Conservation (phyloP, 2,888 invertebrate species). For the Brassicogethes aeneus region DNA sequence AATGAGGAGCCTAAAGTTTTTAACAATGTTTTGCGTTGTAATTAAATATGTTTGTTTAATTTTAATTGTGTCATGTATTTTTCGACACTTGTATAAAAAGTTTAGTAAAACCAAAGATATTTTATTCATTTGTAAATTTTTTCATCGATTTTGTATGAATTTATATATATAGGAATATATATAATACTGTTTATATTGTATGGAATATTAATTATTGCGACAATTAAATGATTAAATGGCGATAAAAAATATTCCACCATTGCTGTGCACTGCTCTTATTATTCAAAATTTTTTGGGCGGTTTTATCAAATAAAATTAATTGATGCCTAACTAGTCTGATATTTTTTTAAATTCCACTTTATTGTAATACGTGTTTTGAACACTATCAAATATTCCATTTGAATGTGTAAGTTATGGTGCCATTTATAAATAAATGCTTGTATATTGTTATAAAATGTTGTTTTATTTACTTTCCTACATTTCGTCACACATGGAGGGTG, state of each 20-base stretch:
- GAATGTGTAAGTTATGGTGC: conserved; percentile 23
- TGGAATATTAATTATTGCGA: no score
- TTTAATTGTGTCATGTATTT: conserved; percentile 1
- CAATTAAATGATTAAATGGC: not conserved
- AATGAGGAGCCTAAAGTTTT: no score
- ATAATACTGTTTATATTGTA: no score
- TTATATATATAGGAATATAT: not conserved
- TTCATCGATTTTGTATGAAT: not conserved
- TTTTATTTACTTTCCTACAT: no score
- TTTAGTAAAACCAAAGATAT: conserved; percentile 26
- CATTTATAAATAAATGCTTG: conserved; percentile 33
- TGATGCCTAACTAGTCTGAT: conserved; percentile 24
- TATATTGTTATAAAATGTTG: conserved; percentile 28
- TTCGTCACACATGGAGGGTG: no score
- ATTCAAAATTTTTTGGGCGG: no score
- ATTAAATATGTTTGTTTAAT: no score
- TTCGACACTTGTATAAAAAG: no score
- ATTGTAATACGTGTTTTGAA: conserved; percentile 11
- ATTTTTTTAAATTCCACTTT: conserved; percentile 18
- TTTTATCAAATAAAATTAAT: not conserved
- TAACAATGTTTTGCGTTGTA: no score
- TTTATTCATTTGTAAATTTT: conserved; percentile 10
- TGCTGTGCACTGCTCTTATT: no score
- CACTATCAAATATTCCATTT: no score
- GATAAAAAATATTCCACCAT: not conserved